Evolutionary conservation across 2,113 vertebrate genomes (phyloP).

Genomic region (Sylvicapra grimmia): DNA sequence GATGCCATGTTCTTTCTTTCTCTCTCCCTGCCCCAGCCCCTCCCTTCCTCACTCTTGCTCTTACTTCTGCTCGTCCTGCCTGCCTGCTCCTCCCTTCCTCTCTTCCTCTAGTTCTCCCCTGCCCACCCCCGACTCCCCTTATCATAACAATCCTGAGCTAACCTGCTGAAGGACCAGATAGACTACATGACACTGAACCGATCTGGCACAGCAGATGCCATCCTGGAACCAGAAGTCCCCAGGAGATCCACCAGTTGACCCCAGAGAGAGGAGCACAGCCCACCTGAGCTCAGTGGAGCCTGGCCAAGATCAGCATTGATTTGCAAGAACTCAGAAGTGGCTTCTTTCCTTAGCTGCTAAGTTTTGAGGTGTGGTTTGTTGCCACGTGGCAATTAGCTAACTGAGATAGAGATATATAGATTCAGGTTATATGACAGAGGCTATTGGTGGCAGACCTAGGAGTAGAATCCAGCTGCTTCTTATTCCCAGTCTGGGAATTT

Average conservation of each 20-base stretch:
- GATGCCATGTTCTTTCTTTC: neutral
- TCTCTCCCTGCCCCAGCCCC: neutral
- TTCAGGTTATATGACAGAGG: neutral
- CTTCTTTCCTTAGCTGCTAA: neutral
- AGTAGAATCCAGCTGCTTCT: neutral
- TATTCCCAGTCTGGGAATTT: neutral
- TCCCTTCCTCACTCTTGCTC: neutral
- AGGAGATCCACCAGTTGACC: neutral
- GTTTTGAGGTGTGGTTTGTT: neutral
- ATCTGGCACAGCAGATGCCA: neutral
- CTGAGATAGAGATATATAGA: neutral
- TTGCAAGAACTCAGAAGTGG: neutral
- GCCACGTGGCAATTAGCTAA: neutral
- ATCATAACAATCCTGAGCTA: neutral
- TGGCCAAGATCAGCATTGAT: neutral
- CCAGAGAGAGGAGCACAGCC: neutral
- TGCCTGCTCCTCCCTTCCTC: no score
- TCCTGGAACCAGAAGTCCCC: neutral
- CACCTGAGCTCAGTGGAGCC: neutral
- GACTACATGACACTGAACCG: neutral
- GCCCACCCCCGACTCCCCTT: fast-evolving
- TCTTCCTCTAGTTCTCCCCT: neutral
- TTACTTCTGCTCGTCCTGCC: fast-evolving
- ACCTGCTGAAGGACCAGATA: neutral
- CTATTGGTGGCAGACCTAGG: neutral